Evolutionary conservation across 2,113 vertebrate genomes (phyloP), one percentile per base, ranked within the genome.

Genomic region (Microtus pennsylvanicus): DNA sequence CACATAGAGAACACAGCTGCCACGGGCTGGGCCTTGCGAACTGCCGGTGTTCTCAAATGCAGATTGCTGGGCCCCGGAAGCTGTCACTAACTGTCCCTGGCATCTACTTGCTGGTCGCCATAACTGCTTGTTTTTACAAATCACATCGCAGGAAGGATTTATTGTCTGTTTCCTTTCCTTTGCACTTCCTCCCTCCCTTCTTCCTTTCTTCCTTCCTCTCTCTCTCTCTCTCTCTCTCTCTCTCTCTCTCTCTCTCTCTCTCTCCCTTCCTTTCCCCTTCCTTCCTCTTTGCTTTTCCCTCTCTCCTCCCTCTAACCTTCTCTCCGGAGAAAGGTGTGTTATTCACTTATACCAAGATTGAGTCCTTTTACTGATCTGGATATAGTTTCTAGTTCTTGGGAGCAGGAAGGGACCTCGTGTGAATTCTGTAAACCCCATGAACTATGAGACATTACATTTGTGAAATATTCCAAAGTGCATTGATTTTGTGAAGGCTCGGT

Each of bases 11-110:
- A 86, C 63, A 10, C 45, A 16, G 38, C 90, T 81, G 94, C 91
- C 93, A 87, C 72, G 4, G 90, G 86, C 88, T 3, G 13, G 74
- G 74, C 42, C 94, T 75, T 35, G 76, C 2, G 0, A 63, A 33
- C 87, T 87, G 93, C 92, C 95, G 63, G 88, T 38, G 69, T 82
- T 75, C 80, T 72, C 28, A 24, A 83, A 96, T 93, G 89, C 93
- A 11, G 90, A 58, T 76, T n/a, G 78, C 91, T 21, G 2, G 96
- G 94, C 63, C 69, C 17, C 3, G 47, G n/a, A 96, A 67, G 30
- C 55, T 74, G 86, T 89, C 91, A 42, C 67, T 76, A 17, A 2
- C 61, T 89, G 50, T 72, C 30, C 33, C 21, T 2, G 16, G 24
- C 3, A 10, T 3, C 76, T 4, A 1, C n/a, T 75, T 8, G 1